These are phyloP conservation scores for Pachypanchax playfairii DNA, from an alignment of 2,113 vertebrate species.

Conservation along the genomic window DNA sequence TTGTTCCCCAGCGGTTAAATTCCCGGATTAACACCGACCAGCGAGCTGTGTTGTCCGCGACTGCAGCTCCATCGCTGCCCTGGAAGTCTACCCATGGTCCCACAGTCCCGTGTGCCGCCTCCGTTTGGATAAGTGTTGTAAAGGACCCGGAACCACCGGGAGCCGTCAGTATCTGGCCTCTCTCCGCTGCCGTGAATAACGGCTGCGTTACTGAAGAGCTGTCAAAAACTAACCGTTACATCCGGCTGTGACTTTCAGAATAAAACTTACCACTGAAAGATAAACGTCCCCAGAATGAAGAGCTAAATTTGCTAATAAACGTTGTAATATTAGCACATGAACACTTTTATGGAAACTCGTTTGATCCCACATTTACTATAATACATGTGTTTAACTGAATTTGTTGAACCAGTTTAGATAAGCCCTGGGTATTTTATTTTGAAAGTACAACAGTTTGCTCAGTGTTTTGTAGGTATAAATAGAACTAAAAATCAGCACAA, in stretches of 20 bases:
- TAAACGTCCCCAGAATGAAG: background rate
- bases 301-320: too few relatives aligned
- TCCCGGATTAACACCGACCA: background rate
- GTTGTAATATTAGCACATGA: too few relatives aligned
- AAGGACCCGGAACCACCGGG: accelerated
- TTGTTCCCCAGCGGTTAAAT: constrained; percentile 14
- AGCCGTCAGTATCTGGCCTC: background rate
- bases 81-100: constrained; percentile 3
- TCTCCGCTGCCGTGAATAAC: too few relatives aligned
- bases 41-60: background rate
- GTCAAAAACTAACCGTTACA: too few relatives aligned
- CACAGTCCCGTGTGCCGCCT: background rate
- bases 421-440: too few relatives aligned
- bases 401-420: too few relatives aligned
- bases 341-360: too few relatives aligned
- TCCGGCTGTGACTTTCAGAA: constrained; percentile 36
- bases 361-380: too few relatives aligned
- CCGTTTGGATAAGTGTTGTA: background rate
- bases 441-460: too few relatives aligned
- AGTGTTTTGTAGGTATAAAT: too few relatives aligned
- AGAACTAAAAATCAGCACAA: too few relatives aligned
- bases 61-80: background rate
- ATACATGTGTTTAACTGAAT: too few relatives aligned
- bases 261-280: constrained; percentile 1
- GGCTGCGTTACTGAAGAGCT: background rate